Evolutionary conservation across 2,888 invertebrate genomes (phyloP).

Genomic region (Andrena marginata): DNA sequence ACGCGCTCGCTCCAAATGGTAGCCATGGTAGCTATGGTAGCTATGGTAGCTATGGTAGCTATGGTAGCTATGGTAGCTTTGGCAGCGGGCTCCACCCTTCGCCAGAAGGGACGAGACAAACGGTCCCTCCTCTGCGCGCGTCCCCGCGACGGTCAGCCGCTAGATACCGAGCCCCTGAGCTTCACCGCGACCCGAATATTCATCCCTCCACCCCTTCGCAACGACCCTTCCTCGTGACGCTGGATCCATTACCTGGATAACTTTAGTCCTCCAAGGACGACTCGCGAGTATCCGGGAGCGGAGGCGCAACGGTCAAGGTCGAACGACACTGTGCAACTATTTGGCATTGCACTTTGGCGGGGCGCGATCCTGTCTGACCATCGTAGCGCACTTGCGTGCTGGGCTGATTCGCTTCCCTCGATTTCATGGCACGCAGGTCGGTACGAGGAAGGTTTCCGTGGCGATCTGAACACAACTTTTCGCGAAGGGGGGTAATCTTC

Average conservation of each 20-base stretch:
- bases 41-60: no score
- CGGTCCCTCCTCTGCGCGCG: background rate
- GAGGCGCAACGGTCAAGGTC: conserved; percentile 47
- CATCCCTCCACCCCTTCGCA: background rate
- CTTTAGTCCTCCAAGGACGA: conserved; percentile 29
- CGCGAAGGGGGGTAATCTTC: background rate
- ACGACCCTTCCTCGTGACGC: no score
- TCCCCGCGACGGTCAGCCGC: background rate
- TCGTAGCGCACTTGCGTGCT: no score
- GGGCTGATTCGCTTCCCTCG: no score
- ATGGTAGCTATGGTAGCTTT: conserved; percentile 20
- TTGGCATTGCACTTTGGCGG: no score
- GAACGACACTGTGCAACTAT: conserved; percentile 35
- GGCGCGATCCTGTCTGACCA: no score
- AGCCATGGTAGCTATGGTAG: conserved; percentile 33
- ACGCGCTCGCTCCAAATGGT: conserved; percentile 24
- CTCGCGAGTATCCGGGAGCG: conserved; percentile 22
- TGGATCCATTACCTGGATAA: conserved; percentile 27
- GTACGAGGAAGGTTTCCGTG: no score
- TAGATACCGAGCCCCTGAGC: background rate
- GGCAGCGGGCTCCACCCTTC: conserved; percentile 53
- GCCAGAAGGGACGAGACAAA: no score
- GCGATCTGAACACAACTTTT: background rate
- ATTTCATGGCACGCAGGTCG: background rate
- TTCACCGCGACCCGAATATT: no score